Percentiles rank a stretch among this genome's conserved stretches.
Evolutionary conservation across 2,888 invertebrate genomes (phyloP).

Genomic region (Colostygia pectinataria): DNA sequence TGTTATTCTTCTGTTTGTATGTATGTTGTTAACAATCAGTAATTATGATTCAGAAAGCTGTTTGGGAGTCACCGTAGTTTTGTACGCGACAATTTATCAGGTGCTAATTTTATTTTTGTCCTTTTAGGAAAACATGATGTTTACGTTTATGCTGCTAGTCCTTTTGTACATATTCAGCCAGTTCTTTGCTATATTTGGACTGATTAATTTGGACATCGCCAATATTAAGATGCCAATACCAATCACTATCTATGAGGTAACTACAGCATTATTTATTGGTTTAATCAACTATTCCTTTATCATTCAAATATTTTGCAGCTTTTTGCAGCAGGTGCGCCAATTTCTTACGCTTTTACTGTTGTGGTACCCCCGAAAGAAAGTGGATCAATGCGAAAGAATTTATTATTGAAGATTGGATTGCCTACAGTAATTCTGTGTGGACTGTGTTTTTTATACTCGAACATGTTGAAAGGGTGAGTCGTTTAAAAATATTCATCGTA

Average conservation of each 20-base stretch:
- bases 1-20: no score
- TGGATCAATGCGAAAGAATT: conserved; percentile 58
- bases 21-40: no score
- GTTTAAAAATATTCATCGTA: no score
- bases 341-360: conserved; percentile 70
- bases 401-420: conserved; percentile 62
- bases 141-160: conserved; percentile 69
- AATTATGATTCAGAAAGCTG: no score
- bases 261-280: conserved; percentile 3
- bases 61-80: no score
- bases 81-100: no score
- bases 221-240: conserved; percentile 74
- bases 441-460: conserved; percentile 72
- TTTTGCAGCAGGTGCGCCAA: conserved; percentile 74
- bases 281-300: neutral
- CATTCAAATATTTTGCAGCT: conserved; percentile 49
- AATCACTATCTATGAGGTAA: conserved; percentile 73
- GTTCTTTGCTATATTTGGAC: conserved; percentile 74
- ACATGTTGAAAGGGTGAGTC: conserved; percentile 73
- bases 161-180: conserved; percentile 75
- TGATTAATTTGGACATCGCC: conserved; percentile 73
- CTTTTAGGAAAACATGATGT: conserved; percentile 78
- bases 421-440: conserved; percentile 64
- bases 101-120: neutral
- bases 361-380: conserved; percentile 59